These are phyloP conservation scores for Galemys pyrenaicus DNA, from an alignment of 2,113 vertebrate genomes.

Conservation along the genomic window DNA sequence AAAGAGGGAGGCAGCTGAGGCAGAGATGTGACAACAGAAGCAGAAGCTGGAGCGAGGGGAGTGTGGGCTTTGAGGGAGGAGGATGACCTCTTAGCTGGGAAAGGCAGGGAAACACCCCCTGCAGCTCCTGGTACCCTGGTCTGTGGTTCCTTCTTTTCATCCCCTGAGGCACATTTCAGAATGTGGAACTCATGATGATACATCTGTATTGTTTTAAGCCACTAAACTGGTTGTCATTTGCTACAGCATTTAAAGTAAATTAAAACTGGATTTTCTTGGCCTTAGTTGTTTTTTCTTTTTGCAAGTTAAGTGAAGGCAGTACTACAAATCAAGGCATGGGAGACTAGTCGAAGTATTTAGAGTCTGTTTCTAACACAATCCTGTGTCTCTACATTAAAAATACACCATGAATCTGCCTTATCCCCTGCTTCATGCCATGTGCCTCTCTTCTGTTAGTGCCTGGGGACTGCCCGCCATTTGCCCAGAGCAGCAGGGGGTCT, in stretches of 20 bases:
- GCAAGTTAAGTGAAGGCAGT: not conserved
- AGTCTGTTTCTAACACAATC: not conserved
- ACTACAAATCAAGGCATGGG: not conserved
- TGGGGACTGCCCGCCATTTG: not conserved
- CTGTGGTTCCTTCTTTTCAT: not conserved
- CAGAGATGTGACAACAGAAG: not conserved
- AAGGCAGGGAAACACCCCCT: not conserved
- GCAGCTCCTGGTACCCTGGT: not conserved
- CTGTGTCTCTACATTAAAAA: not conserved
- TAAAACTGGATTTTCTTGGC: not conserved
- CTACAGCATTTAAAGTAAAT: not conserved
- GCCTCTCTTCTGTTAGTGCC: too few relatives aligned
- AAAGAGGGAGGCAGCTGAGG: not conserved
- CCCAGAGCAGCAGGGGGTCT: not conserved
- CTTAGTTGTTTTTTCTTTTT: not conserved
- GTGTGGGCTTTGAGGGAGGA: not conserved
- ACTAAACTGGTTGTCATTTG: not conserved
- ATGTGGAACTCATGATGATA: not conserved
- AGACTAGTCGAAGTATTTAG: not conserved
- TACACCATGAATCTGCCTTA: not conserved
- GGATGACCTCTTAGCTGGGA: not conserved
- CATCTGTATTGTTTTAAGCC: not conserved
- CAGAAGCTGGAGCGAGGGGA: rapidly evolving
- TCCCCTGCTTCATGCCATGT: not conserved
- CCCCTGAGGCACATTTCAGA: not conserved